Evolutionary conservation across 1,140 invertebrate species (phyloP).

Genomic region (Trichonephila inaurata): DNA sequence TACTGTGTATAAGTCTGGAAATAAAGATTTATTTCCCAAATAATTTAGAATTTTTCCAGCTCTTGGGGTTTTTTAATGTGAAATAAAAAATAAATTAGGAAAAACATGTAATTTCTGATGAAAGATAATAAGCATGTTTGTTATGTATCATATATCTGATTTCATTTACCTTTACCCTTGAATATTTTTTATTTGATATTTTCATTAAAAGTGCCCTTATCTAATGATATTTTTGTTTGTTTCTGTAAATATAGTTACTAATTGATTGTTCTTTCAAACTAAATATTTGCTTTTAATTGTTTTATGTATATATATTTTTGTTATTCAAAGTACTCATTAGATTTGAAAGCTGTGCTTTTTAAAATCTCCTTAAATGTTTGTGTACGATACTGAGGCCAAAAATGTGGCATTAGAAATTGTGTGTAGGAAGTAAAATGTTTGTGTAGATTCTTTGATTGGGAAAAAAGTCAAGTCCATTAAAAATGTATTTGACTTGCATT

Average conservation of each 20-base stretch:
- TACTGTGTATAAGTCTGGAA: too few species aligned
- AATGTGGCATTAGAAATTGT: not conserved
- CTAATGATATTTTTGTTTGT: not conserved
- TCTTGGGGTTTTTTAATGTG: too few species aligned
- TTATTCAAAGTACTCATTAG: not conserved
- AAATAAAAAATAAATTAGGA: too few species aligned
- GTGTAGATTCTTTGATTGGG: not conserved
- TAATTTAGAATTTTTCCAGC: too few species aligned
- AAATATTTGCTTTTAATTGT: not conserved
- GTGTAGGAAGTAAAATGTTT: not conserved
- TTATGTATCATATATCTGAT: too few species aligned
- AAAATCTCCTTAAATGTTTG: not conserved
- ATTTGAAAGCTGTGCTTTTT: not conserved
- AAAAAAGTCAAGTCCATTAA: not conserved
- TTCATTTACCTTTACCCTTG: too few species aligned
- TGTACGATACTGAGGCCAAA: not conserved
- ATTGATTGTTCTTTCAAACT: not conserved
- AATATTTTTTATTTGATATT: too few species aligned
- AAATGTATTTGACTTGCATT: not conserved
- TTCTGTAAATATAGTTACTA: not conserved
- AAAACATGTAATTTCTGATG: too few species aligned
- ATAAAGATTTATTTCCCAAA: too few species aligned
- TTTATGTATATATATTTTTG: too few species aligned
- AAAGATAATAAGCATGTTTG: too few species aligned
- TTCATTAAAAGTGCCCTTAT: not conserved